Base-by-base conservation (phyloP, 2,888 invertebrate genomes). In the Cetonia aurata region DNA sequence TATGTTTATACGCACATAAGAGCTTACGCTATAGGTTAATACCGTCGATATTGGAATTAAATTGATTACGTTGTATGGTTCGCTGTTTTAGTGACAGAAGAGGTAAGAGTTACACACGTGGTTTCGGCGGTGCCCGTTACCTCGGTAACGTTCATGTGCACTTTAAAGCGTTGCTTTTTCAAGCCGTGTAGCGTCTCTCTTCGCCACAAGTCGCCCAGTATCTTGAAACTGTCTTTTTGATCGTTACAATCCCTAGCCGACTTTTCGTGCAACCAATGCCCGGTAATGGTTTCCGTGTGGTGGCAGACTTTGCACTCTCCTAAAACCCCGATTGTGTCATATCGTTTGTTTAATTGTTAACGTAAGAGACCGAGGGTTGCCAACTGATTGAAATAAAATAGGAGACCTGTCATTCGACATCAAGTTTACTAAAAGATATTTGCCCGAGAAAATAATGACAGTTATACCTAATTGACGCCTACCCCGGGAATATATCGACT, bases 261-360 rank as follows among this genome's bases (percentile, higher is more conserved):
- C 10, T 79, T 74, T 17, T 78, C 77, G 10, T 82, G 60, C 69
- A 83, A 69, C 83, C 84, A 84, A 37, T 80, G 76, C 8, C 84
- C 84, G 2, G 79, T 76, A 17, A 83, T 78, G 4, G 78, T 78
- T 70, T 82, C 81, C n/a, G 73, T 72, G 4, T 79, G 78, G 13
- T 80, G 78, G 70, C 83, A 84, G 9, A 79, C 74, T 62, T 80
- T 77, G 72, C 83, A 84, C 75, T 84, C 83, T n/a, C 83, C 84
- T 81, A 72, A 62, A 76, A 74, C 41, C 17, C 62, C 37, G 37
- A 37, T 3, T 10, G 37, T 37, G 37, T 37, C 37, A 37, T 10
- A 9, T 37, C 6, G 37, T 37, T 37, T 37, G 37, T 37, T 37
- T 37, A 10, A 37, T 10, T 37, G 19, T 25, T 31, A 33, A 19